Evolutionary conservation across 2,888 invertebrate species (phyloP).

Genomic region (Drosophila pullipes): DNA sequence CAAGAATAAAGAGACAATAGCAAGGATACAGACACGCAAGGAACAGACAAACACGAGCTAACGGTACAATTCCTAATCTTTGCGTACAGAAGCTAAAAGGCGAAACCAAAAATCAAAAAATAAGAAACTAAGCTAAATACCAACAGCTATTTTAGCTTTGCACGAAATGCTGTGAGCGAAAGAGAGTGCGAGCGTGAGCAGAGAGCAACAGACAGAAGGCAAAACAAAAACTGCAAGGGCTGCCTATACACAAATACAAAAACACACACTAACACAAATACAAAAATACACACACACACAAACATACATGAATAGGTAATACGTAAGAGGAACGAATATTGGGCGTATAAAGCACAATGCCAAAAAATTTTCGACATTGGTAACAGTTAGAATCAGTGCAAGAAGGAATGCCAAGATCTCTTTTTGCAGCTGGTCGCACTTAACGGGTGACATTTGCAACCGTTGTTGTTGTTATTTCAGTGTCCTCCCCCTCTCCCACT

Average conservation of each 20-base stretch:
- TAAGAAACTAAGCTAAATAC: slow-evolving; percentile 31
- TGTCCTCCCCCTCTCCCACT: slow-evolving; percentile 14
- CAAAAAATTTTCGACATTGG: slow-evolving; percentile 20
- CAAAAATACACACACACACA: background rate
- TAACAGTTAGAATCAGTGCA: slow-evolving; percentile 29
- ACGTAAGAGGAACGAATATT: slow-evolving; percentile 47
- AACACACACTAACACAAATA: background rate
- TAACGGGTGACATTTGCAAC: slow-evolving; percentile 26
- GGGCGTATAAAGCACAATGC: slow-evolving; percentile 31
- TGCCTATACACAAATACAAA: slow-evolving; percentile 20
- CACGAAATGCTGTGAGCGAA: slow-evolving; percentile 36
- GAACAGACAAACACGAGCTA: slow-evolving; percentile 19
- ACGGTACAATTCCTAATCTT: slow-evolving; percentile 14
- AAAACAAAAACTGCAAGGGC: slow-evolving; percentile 66
- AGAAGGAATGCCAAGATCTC: slow-evolving; percentile 24
- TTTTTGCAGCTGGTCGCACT: slow-evolving; percentile 42
- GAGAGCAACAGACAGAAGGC: slow-evolving; percentile 42
- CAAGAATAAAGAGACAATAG: slow-evolving; percentile 19
- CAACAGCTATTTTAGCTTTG: slow-evolving; percentile 60
- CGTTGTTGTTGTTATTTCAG: slow-evolving; percentile 36
- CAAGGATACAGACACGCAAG: slow-evolving; percentile 22
- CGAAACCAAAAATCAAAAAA: slow-evolving; percentile 16
- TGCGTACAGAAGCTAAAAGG: slow-evolving; percentile 32
- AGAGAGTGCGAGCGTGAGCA: slow-evolving; percentile 18
- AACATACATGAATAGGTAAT: slow-evolving; percentile 5